Percentiles rank a stretch among this genome's conserved stretches.
phyloP scores from a whole-genome alignment of 2,888 invertebrate species.

The Anodontia alba region DNA sequence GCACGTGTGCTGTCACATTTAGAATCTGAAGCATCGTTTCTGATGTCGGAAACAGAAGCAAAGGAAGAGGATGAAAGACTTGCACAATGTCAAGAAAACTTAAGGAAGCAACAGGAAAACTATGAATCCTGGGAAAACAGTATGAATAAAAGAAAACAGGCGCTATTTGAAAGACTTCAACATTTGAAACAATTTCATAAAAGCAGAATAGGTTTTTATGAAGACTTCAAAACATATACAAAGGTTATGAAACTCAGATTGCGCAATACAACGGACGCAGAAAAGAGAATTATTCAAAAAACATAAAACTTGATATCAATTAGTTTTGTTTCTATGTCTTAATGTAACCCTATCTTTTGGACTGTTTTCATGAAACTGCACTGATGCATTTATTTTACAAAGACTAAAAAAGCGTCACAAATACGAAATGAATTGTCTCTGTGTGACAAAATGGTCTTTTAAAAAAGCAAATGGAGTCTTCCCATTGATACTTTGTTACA shows the following conservation, averaged over 20 bases:
- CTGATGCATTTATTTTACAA: no score
- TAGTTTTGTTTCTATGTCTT: no score
- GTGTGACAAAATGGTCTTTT: no score
- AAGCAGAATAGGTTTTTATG: conserved; percentile 35
- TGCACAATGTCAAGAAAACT: conserved; percentile 23
- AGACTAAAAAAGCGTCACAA: no score
- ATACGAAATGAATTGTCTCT: no score
- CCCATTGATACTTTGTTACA: no score
- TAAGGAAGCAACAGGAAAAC: conserved; percentile 34
- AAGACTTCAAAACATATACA: conserved; percentile 4
- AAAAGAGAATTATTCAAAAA: background rate
- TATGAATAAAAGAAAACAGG: conserved; percentile 34
- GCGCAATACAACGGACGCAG: background rate
- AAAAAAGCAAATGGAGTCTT: no score
- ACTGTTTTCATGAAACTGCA: no score
- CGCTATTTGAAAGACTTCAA: conserved; percentile 28
- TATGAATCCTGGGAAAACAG: conserved; percentile 37
- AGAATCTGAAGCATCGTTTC: background rate
- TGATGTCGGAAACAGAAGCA: conserved; percentile 29
- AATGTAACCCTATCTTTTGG: no score
- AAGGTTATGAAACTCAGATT: background rate
- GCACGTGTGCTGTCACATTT: background rate
- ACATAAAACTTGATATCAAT: background rate
- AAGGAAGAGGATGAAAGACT: conserved; percentile 36
- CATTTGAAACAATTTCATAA: conserved; percentile 36